A percentile compares a stretch with the other conserved stretches of the same genome.
These are phyloP conservation scores for Rostratula benghalensis DNA, from an alignment of 2,113 vertebrate species.

Conservation along the genomic window DNA sequence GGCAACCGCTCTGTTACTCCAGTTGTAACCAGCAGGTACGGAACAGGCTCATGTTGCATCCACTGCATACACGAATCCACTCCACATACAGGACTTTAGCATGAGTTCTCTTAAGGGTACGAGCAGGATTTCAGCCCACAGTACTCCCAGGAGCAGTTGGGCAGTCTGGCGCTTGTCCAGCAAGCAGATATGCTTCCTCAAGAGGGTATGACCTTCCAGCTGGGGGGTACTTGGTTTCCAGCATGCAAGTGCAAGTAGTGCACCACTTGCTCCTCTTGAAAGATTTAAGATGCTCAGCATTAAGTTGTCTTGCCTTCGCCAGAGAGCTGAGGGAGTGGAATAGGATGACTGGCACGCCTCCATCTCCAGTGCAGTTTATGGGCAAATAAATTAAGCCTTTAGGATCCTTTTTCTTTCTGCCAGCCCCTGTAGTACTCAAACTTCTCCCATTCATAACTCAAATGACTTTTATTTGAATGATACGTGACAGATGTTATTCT, in stretches of 20 bases:
- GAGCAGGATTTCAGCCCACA: not conserved
- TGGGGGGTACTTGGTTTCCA: not conserved
- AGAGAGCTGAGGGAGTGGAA: not conserved
- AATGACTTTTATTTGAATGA: not conserved
- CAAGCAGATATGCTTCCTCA: not conserved
- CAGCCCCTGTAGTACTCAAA: not conserved
- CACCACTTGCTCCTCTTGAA: not conserved
- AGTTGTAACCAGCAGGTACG: not conserved
- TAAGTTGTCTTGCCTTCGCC: not conserved
- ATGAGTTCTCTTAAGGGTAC: not conserved
- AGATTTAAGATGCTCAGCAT: not conserved
- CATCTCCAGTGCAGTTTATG: not conserved
- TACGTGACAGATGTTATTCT: not conserved
- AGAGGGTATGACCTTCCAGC: not conserved
- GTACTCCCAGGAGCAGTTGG: not conserved
- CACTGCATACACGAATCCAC: not conserved
- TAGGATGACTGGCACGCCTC: not conserved
- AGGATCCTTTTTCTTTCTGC: not conserved
- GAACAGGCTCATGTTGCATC: not conserved
- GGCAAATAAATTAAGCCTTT: not conserved
- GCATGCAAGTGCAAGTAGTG: not conserved
- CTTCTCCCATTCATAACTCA: not conserved
- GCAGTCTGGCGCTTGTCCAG: not conserved
- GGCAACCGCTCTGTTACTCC: accelerated
- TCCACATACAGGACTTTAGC: not conserved